These are phyloP conservation scores for Fissipunctia ypsillon DNA, from an alignment of 2,888 invertebrate genomes.

Conservation along the genomic window DNA sequence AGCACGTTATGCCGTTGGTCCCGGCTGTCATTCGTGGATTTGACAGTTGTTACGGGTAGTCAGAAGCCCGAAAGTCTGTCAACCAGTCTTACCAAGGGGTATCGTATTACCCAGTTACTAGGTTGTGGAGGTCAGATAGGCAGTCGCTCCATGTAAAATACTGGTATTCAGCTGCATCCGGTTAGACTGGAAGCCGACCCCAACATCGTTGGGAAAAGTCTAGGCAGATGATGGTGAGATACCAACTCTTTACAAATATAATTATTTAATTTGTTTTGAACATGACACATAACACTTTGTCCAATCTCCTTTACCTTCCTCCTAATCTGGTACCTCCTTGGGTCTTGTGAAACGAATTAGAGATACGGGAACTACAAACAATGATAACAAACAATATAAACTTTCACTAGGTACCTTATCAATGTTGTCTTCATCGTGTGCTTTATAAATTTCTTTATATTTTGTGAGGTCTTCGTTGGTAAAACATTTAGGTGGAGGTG, in stretches of 20 bases:
- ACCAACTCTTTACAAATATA: neutral
- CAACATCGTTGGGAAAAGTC: too few relatives aligned
- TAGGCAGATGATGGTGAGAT: too few relatives aligned
- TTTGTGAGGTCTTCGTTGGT: slow-evolving; percentile 77
- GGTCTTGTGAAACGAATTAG: neutral
- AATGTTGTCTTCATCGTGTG: slow-evolving; percentile 82
- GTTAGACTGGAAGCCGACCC: too few relatives aligned
- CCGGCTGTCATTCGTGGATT: too few relatives aligned
- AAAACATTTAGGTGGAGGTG: slow-evolving; percentile 85
- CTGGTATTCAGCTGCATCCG: too few relatives aligned
- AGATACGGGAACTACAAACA: neutral
- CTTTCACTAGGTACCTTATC: slow-evolving; percentile 77
- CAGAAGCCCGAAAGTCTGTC: too few relatives aligned
- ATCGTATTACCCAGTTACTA: too few relatives aligned
- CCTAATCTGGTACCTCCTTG: neutral
- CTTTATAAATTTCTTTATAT: slow-evolving; percentile 83
- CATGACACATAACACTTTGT: neutral
- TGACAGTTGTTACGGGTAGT: too few relatives aligned
- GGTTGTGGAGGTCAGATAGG: too few relatives aligned
- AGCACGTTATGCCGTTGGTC: too few relatives aligned
- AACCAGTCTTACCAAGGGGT: too few relatives aligned
- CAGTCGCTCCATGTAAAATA: too few relatives aligned
- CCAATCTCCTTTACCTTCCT: neutral
- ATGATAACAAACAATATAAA: neutral
- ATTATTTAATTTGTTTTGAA: neutral